Evolutionary conservation across 2,797 vertebrate species (phyloP).

Genomic region (Eutrigla gurnardus): DNA sequence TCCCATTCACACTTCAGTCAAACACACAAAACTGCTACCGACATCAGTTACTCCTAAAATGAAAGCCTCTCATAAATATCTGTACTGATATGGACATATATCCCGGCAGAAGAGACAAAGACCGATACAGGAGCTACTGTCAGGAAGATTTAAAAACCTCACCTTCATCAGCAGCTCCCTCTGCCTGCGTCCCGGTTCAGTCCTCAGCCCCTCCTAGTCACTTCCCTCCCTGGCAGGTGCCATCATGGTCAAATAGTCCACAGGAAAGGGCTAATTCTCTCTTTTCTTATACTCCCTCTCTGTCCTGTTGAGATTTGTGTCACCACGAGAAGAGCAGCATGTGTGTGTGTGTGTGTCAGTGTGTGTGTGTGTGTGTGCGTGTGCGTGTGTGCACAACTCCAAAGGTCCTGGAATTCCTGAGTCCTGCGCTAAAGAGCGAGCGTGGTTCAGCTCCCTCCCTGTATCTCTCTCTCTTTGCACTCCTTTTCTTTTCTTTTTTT

Average conservation of each 20-base stretch:
- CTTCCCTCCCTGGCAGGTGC: slow-evolving; percentile 81
- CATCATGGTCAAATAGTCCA: slow-evolving; percentile 83
- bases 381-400: slow-evolving; percentile 64
- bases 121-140: slow-evolving; percentile 11
- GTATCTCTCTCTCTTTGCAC: slow-evolving; percentile 50
- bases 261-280: slow-evolving; percentile 64
- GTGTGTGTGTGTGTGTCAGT: slow-evolving; percentile 46
- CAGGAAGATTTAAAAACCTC: slow-evolving; percentile 45
- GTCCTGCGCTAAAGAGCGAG: slow-evolving; percentile 72
- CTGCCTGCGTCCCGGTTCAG: slow-evolving; percentile 46
- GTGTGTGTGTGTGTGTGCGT: not conserved
- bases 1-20: not conserved
- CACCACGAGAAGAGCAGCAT: slow-evolving; percentile 47
- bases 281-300: slow-evolving; percentile 42
- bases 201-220: slow-evolving; percentile 68
- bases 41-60: slow-evolving; percentile 5
- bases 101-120: slow-evolving; percentile 22
- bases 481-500: slow-evolving; percentile 64
- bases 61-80: not conserved
- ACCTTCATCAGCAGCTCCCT: slow-evolving; percentile 73
- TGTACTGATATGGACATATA: not conserved
- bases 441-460: slow-evolving; percentile 62
- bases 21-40: slow-evolving; percentile 26
- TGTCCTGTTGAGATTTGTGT: slow-evolving; percentile 50
- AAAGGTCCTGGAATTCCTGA: slow-evolving; percentile 80